Evolutionary conservation across 2,113 vertebrate genomes (phyloP).

Genomic region (Himantopus leucocephalus): DNA sequence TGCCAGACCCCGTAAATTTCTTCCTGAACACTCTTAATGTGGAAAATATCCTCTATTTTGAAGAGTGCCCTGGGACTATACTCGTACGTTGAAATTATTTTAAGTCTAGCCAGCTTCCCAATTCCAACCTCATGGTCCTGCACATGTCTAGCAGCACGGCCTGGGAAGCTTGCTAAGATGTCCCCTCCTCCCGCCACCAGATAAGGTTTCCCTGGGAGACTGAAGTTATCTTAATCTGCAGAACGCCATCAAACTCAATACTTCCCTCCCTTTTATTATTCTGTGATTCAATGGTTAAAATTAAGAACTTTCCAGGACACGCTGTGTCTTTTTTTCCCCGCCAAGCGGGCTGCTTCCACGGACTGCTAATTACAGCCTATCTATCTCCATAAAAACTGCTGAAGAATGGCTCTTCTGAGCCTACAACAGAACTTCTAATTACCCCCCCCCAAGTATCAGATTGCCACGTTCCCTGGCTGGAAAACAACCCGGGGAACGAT

Average conservation of each 20-base stretch:
- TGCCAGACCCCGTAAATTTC: neutral
- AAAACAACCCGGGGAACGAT: neutral
- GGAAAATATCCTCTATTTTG: constrained; percentile 12
- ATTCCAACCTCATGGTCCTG: neutral
- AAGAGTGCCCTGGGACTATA: neutral
- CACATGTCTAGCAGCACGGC: neutral
- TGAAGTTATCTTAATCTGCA: neutral
- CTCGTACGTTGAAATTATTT: neutral
- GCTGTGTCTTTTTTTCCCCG: neutral
- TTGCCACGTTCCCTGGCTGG: neutral
- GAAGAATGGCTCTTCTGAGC: neutral
- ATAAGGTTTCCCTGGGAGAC: constrained; percentile 12
- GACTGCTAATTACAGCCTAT: constrained; percentile 2
- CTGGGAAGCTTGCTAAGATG: neutral
- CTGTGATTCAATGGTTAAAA: neutral
- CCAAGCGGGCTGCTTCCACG: neutral
- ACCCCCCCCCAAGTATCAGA: neutral
- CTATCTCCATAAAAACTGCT: constrained; percentile 7
- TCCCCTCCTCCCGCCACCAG: neutral
- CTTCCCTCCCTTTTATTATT: neutral
- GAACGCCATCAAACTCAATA: neutral
- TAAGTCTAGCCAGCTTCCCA: neutral
- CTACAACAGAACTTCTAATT: neutral
- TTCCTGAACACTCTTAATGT: neutral
- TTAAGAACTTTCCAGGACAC: neutral